Evolutionary conservation across 2,797 vertebrate species (phyloP).

Genomic region (Tauraco hartlaubi): DNA sequence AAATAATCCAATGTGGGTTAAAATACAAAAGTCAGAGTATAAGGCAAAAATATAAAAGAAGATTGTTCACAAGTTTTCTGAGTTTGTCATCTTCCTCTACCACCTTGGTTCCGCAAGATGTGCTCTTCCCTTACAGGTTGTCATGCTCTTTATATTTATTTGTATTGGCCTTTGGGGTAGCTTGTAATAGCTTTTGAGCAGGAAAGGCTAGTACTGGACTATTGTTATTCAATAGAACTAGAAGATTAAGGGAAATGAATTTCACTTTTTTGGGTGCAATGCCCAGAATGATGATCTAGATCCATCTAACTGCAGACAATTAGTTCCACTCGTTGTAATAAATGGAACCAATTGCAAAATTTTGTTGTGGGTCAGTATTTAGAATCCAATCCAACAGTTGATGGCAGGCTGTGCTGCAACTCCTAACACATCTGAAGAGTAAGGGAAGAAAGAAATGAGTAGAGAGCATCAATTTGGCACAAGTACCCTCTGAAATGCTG

Average conservation of each 20-base stretch:
- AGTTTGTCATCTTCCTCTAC: not conserved
- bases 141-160: not conserved
- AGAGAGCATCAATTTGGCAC: not conserved
- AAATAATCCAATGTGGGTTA: not conserved
- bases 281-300: conserved; percentile 13
- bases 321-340: conserved; percentile 35
- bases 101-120: not conserved
- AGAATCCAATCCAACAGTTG: not conserved
- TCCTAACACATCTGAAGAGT: not conserved
- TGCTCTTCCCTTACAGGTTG: not conserved
- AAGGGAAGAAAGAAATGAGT: not conserved
- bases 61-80: not conserved
- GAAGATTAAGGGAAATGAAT: not conserved
- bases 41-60: not conserved
- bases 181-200: not conserved
- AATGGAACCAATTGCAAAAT: conserved; percentile 48
- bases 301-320: conserved; percentile 19
- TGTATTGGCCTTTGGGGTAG: not conserved
- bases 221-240: not conserved
- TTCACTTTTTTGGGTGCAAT: not conserved
- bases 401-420: not conserved
- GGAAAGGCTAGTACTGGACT: not conserved
- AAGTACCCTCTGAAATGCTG: not conserved
- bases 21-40: not conserved
- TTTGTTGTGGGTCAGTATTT: conserved; percentile 6